phyloP scores from a whole-genome alignment of 2,888 invertebrate genomes.

The Meiosimyza decipiens region DNA sequence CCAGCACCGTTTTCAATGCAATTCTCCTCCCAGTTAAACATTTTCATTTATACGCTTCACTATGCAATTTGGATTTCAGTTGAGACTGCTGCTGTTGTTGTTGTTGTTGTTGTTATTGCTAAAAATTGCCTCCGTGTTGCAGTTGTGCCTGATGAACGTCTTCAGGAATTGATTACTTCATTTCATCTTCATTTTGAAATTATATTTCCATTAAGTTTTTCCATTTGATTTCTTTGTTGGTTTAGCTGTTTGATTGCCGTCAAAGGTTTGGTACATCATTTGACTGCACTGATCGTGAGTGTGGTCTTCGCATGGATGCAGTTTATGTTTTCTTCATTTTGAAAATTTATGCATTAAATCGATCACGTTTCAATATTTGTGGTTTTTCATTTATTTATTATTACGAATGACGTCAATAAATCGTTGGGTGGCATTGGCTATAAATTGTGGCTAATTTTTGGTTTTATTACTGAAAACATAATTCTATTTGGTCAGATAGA shows the following conservation, averaged over 20 bases:
- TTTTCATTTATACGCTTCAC: conserved; percentile 28
- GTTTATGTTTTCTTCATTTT: background rate
- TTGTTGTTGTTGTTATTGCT: too few species aligned
- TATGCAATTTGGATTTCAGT: conserved; percentile 23
- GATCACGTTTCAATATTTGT: conserved; percentile 51
- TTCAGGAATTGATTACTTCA: conserved; percentile 35
- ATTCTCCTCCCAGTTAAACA: conserved; percentile 19
- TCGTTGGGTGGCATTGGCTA: too few species aligned
- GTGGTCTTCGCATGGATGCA: background rate
- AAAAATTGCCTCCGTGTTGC: conserved; percentile 20
- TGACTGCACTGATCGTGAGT: conserved; percentile 16
- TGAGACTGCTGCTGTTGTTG: background rate
- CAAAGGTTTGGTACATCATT: background rate
- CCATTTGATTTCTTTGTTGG: conserved; percentile 27
- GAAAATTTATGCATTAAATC: conserved; percentile 42
- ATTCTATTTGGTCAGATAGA: too few species aligned
- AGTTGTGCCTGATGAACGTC: conserved; percentile 2
- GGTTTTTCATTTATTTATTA: conserved; percentile 40
- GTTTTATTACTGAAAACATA: too few species aligned
- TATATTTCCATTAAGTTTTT: conserved; percentile 34
- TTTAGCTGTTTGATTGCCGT: background rate
- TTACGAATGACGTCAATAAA: background rate
- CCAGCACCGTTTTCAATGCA: background rate
- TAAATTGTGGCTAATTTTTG: too few species aligned
- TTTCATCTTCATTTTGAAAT: conserved; percentile 31